Evolutionary conservation across 2,888 invertebrate species (phyloP).

Genomic region (Strigamia transsilvanica): DNA sequence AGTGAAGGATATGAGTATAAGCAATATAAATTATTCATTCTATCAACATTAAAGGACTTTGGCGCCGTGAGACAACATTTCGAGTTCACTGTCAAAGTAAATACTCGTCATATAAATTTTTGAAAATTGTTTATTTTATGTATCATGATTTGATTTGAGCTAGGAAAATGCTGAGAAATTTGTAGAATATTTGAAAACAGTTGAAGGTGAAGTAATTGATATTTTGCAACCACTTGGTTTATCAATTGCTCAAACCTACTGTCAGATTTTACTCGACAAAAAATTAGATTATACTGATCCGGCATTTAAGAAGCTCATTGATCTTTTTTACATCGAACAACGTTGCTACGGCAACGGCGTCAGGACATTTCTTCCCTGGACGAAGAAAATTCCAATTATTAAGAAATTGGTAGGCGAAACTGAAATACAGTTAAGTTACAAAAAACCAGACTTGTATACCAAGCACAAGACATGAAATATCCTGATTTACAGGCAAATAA

Average conservation of each 20-base stretch:
- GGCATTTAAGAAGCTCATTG: slow-evolving; percentile 26
- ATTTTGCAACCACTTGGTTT: slow-evolving; percentile 50
- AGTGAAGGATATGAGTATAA: background rate
- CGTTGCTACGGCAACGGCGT: slow-evolving; percentile 28
- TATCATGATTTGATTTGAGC: too few species aligned
- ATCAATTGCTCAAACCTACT: slow-evolving; percentile 42
- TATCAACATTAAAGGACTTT: slow-evolving; percentile 48
- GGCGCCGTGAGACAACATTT: slow-evolving; percentile 14
- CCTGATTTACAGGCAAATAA: too few species aligned
- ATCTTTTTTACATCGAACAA: slow-evolving; percentile 2
- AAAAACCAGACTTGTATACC: background rate
- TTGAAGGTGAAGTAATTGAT: background rate
- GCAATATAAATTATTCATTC: slow-evolving; percentile 18
- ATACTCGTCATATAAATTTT: background rate
- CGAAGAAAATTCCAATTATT: slow-evolving; percentile 41
- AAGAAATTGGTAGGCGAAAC: slow-evolving; percentile 27
- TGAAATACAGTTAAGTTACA: background rate
- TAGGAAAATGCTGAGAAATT: slow-evolving; percentile 51
- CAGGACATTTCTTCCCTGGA: slow-evolving; percentile 47
- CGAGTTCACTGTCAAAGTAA: slow-evolving; percentile 37
- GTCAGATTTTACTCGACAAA: background rate
- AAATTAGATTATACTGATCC: slow-evolving; percentile 22
- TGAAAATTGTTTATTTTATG: background rate
- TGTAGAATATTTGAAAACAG: background rate
- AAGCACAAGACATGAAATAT: background rate